Conservation (phyloP, 1,140 invertebrate genomes). For the Procambarus virginalis region DNA sequence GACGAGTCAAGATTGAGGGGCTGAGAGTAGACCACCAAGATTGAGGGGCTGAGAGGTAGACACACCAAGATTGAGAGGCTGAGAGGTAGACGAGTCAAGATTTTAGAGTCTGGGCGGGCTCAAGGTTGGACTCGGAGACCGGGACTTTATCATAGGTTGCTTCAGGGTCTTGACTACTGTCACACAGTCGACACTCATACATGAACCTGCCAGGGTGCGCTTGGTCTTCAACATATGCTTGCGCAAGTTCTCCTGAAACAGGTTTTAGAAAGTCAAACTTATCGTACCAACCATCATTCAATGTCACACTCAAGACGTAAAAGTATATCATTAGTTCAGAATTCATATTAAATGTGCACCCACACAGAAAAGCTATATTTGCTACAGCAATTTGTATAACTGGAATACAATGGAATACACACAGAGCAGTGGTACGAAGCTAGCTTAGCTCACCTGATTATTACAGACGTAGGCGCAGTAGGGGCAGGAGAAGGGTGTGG, state of each 20-base stretch:
- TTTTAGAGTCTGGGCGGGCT: too few relatives aligned
- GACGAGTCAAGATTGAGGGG: too few relatives aligned
- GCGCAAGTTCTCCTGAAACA: conserved; percentile 57
- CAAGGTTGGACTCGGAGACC: not conserved
- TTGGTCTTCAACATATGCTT: conserved; percentile 66
- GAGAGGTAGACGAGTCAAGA: not conserved
- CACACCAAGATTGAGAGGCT: not conserved
- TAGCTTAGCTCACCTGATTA: conserved; percentile 45
- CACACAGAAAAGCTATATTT: too few relatives aligned
- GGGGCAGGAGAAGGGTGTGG: conserved; percentile 71
- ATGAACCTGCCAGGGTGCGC: conserved; percentile 56
- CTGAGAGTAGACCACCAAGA: too few relatives aligned
- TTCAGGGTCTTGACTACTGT: not conserved
- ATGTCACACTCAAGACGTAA: too few relatives aligned
- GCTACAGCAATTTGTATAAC: too few relatives aligned
- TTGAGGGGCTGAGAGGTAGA: too few relatives aligned
- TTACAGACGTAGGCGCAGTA: conserved; percentile 70
- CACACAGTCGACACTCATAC: conserved; percentile 62
- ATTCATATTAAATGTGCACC: too few relatives aligned
- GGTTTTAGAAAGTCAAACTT: not conserved
- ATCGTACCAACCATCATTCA: too few relatives aligned
- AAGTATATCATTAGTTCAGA: too few relatives aligned
- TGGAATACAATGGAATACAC: too few relatives aligned
- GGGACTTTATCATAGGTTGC: not conserved
- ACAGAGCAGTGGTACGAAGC: too few relatives aligned